Conservation (phyloP, 1,140 invertebrate species). For the Polypedilum vanderplanki region DNA sequence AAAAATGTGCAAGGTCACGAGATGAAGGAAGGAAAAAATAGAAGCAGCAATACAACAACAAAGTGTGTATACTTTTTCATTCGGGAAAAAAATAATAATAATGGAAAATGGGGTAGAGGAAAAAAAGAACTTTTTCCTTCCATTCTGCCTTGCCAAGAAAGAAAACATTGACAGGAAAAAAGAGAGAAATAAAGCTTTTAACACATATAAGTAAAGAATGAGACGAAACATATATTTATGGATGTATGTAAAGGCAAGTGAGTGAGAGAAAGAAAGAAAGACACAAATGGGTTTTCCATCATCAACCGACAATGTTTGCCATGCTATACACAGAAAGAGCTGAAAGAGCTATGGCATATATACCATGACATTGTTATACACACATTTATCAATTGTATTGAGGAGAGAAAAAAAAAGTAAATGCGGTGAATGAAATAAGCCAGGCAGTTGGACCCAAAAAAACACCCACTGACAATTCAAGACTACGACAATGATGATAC, state of each 20-base stretch:
- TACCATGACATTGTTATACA: background rate
- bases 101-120: background rate
- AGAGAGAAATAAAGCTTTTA: background rate
- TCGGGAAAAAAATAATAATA: background rate
- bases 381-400: constrained; percentile 3
- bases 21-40: constrained; percentile 6
- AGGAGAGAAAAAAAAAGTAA: background rate
- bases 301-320: constrained; percentile 11
- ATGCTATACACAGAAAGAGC: background rate
- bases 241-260: background rate
- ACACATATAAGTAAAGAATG: background rate
- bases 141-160: background rate
- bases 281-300: constrained; percentile 12
- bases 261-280: background rate
- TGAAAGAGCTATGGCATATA: too few species aligned
- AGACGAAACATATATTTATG: background rate
- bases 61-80: too few species aligned
- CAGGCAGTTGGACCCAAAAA: background rate
- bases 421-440: background rate
- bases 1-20: constrained; percentile 28
- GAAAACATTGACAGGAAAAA: background rate
- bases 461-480: background rate
- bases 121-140: background rate
- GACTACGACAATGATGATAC: background rate
- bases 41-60: background rate